phyloP scores from a whole-genome alignment of 2,888 invertebrate species.

The Machimus atricapillus region DNA sequence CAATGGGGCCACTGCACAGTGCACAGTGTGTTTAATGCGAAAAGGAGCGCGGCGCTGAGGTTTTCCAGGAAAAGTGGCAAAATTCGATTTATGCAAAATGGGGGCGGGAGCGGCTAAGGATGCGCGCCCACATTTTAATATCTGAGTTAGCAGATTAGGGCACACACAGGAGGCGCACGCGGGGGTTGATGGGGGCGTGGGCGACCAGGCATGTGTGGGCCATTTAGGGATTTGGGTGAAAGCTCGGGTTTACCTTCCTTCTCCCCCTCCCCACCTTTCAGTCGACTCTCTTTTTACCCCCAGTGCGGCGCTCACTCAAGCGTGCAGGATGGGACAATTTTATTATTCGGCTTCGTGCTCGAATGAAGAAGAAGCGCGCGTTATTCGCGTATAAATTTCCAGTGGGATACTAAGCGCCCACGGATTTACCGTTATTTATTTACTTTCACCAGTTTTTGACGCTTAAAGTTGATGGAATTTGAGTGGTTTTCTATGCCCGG shows the following conservation, averaged over 20 bases:
- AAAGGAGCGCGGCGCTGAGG: not conserved
- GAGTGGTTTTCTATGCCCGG: not conserved
- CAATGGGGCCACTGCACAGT: not conserved
- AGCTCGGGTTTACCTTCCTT: not conserved
- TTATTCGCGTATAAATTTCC: constrained; percentile 7
- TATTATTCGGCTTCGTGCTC: constrained; percentile 17
- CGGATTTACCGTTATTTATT: not conserved
- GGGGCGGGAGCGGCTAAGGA: not conserved
- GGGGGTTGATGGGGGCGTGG: not conserved
- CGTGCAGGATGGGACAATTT: constrained; percentile 16
- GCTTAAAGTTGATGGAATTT: not conserved
- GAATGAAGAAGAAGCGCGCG: not conserved
- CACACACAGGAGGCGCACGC: not conserved
- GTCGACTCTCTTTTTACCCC: too few relatives aligned
- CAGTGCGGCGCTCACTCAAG: not conserved
- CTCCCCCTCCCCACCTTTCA: not conserved
- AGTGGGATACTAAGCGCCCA: not conserved
- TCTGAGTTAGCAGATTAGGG: constrained; percentile 39
- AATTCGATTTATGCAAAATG: constrained; percentile 39
- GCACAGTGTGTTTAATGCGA: not conserved
- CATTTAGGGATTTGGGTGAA: constrained; percentile 34
- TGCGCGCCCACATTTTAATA: constrained; percentile 35
- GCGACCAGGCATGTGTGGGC: not conserved
- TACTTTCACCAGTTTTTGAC: not conserved
- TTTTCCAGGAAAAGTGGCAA: not conserved